Conservation (phyloP, 23 tunicate species). For the Ciona savignyi region DNA sequence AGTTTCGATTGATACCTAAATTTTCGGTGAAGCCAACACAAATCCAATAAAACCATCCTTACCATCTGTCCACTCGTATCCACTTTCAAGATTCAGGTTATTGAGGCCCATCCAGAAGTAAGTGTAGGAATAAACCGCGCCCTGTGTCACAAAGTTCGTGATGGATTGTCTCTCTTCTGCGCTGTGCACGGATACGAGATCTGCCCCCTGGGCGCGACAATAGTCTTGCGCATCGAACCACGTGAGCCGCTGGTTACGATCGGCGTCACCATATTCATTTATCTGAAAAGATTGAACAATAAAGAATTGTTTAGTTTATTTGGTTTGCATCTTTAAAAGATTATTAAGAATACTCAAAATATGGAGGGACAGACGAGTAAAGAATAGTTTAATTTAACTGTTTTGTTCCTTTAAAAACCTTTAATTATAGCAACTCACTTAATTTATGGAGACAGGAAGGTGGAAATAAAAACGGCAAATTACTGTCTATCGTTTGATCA, state of each 20-base stretch:
- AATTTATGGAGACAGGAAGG: too few species aligned
- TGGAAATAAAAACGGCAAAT: too few species aligned
- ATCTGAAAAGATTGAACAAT: constrained; percentile 19
- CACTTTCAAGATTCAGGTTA: constrained; percentile 28
- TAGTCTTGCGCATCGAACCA: constrained; percentile 60
- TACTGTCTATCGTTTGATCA: too few species aligned
- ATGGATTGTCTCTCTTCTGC: constrained; percentile 38
- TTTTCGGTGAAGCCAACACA: too few species aligned
- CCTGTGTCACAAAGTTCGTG: constrained; percentile 16
- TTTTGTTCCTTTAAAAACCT: too few species aligned
- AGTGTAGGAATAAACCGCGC: constrained; percentile 33
- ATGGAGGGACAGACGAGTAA: too few species aligned
- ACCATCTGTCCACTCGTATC: constrained; percentile 90
- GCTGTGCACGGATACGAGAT: constrained; percentile 72
- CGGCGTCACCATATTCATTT: constrained; percentile 32
- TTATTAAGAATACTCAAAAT: too few species aligned
- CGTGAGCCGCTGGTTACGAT: constrained; percentile 20
- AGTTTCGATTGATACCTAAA: too few species aligned
- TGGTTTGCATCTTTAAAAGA: neutral
- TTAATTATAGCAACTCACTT: too few species aligned
- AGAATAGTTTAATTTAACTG: too few species aligned
- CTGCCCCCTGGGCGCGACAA: constrained; percentile 77
- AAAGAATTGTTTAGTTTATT: neutral
- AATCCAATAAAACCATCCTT: too few species aligned
- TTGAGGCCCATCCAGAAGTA: constrained; percentile 88